Base-by-base conservation (phyloP, 92 coral and sea anemone species). In the Palythoa grandiflora region DNA sequence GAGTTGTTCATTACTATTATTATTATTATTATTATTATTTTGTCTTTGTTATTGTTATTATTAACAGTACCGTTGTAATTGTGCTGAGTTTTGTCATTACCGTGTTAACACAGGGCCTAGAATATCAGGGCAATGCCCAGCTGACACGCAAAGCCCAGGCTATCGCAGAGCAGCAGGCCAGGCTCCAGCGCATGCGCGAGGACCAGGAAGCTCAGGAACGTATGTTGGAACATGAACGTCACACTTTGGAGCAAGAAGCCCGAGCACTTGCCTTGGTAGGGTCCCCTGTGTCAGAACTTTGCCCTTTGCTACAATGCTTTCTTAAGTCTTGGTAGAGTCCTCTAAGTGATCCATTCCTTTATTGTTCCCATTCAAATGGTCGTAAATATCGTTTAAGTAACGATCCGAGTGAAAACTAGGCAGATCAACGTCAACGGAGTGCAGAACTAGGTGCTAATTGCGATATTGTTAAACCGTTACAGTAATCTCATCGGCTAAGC, bases 111-210 rank as follows among this genome's bases (percentile, higher is more conserved):
- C 51, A 80, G 85, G 85, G 73, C 20, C 20, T 61, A 9, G 73
- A 80, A n/a, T 80, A 80, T 54, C 85, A 63, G 54, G 17, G 39
- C 68, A 73, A 61, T 21, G 57, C 38, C 4, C 73, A 61, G 85
- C 38, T 93, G 90, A 88, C 98, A 5, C 85, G 89, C 75, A 88
- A 83, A 80, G 98, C 93, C 15, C 93, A 90, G 57, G 93, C 90
- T 5, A 71, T 96, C 9, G 94, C 96, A 8, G 93, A 95, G 40
- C 91, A 93, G 80, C 91, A 91, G 66, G 96, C 96, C 51, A 89
- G 87, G 57, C 89, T 95, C 1, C 87, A 89, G 38, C 89, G 87
- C 38, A 83, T 93, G 44, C 87, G 90, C 15, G 94, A 96, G 37
- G 87, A 94, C 14, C 96, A 92, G 53, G 90, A 92, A 55, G 80